A percentile compares a stretch with the other conserved stretches of the same genome.
Conservation (phyloP, 2,888 invertebrate genomes). For the Kuschelorhynchus macadamiae region DNA sequence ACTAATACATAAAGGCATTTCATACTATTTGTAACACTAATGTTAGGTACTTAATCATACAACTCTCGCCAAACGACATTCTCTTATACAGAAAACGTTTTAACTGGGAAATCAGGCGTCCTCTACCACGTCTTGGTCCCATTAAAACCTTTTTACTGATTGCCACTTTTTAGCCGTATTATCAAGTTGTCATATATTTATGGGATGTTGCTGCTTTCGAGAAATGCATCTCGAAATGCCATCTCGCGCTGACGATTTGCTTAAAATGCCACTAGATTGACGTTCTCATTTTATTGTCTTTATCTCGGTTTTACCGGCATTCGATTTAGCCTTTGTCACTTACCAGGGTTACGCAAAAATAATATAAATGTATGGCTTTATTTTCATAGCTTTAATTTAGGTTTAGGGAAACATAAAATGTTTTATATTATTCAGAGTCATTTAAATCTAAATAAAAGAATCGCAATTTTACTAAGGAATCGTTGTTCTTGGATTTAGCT, state of each 20-base stretch:
- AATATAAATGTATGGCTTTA: too few species aligned
- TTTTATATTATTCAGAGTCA: too few species aligned
- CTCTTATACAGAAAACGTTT: neutral
- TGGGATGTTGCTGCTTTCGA: constrained; percentile 26
- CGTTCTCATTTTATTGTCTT: constrained; percentile 34
- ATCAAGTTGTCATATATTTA: constrained; percentile 46
- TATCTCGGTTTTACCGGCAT: constrained; percentile 31
- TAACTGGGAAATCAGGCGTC: neutral
- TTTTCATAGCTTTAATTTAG: too few species aligned
- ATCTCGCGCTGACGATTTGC: constrained; percentile 40
- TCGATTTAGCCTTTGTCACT: constrained; percentile 2
- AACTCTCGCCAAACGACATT: too few species aligned
- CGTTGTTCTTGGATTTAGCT: too few species aligned
- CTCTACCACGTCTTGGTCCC: constrained; percentile 11
- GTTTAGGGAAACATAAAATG: too few species aligned
- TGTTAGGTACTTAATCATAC: too few species aligned
- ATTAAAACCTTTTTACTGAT: constrained; percentile 30
- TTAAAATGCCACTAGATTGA: constrained; percentile 43
- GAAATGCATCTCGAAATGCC: constrained; percentile 42
- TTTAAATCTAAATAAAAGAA: too few species aligned
- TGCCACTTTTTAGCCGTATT: constrained; percentile 25
- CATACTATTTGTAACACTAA: too few species aligned
- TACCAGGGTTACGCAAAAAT: neutral
- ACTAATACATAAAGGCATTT: too few species aligned
- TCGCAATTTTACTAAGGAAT: too few species aligned